Evolutionary conservation across 1,140 invertebrate genomes (phyloP).

Genomic region (Drosophila oshimai): DNA sequence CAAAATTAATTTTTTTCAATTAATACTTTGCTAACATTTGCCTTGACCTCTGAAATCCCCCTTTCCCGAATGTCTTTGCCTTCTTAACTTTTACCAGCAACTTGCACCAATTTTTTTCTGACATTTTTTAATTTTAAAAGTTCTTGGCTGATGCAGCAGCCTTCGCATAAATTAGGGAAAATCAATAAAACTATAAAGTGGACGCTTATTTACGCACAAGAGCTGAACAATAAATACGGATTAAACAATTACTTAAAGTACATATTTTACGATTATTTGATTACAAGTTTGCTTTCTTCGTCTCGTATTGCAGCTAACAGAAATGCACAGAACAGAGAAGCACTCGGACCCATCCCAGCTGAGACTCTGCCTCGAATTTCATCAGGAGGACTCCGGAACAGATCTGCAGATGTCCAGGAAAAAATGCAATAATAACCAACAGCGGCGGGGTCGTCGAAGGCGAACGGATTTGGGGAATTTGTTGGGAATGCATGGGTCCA

Average conservation of each 20-base stretch:
- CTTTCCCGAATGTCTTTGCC: background rate
- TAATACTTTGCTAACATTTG: slow-evolving; percentile 11
- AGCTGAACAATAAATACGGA: slow-evolving; percentile 6
- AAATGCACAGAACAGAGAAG: slow-evolving; percentile 51
- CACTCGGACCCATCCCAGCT: slow-evolving; percentile 22
- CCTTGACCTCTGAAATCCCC: slow-evolving; percentile 26
- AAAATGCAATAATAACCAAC: slow-evolving; percentile 69
- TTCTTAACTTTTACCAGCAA: background rate
- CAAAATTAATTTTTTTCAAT: slow-evolving; percentile 32
- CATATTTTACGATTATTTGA: background rate
- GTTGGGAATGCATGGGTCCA: slow-evolving; percentile 38
- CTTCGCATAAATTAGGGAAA: slow-evolving; percentile 64
- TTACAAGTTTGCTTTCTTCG: background rate
- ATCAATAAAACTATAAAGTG: slow-evolving; percentile 25
- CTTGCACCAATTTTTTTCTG: slow-evolving; percentile 15
- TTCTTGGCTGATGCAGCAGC: slow-evolving; percentile 31
- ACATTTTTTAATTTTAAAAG: slow-evolving; percentile 40
- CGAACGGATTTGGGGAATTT: slow-evolving; percentile 4
- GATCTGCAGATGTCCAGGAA: slow-evolving; percentile 56
- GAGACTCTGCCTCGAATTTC: slow-evolving; percentile 30
- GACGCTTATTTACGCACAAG: background rate
- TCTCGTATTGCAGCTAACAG: slow-evolving; percentile 35
- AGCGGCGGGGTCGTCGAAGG: slow-evolving; percentile 51
- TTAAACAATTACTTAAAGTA: background rate
- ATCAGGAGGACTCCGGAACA: slow-evolving; percentile 34